A percentile compares a stretch with the other conserved stretches of the same genome.
Conservation (phyloP, 92 coral and sea anemone genomes). For the Phenganax stokvisi region DNA sequence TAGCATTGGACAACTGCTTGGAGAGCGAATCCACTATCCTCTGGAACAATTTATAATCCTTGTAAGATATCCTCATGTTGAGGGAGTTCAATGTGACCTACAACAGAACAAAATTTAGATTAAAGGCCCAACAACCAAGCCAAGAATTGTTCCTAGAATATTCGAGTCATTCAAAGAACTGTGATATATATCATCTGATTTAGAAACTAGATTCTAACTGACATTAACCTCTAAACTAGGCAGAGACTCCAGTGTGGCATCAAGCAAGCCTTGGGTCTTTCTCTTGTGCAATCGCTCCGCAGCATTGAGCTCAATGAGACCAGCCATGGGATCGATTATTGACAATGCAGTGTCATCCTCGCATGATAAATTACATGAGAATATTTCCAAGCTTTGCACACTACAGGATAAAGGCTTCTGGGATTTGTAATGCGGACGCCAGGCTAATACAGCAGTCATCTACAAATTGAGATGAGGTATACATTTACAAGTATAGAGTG, state of each 20-base stretch:
- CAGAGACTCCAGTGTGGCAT: conserved; percentile 69
- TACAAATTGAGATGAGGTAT: conserved; percentile 1
- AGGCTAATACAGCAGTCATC: conserved; percentile 92
- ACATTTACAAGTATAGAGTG: no score
- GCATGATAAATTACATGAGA: conserved; percentile 84
- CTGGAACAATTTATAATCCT: conserved; percentile 85
- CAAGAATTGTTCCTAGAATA: no score
- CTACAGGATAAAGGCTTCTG: conserved; percentile 98
- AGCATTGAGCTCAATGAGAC: conserved; percentile 83
- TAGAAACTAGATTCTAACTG: no score
- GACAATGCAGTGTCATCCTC: conserved; percentile 94
- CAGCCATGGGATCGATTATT: conserved; percentile 90
- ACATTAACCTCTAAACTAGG: conserved; percentile 79
- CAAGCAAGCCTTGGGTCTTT: conserved; percentile 74
- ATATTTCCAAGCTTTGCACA: conserved; percentile 84
- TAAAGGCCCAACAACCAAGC: no score
- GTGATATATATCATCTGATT: no score
- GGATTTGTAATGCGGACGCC: conserved; percentile 96
- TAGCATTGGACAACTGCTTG: conserved; percentile 85
- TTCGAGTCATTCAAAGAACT: no score
- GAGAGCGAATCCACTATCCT: conserved; percentile 85
- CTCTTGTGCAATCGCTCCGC: conserved; percentile 69
- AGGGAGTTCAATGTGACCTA: conserved; percentile 49
- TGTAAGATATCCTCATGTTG: conserved; percentile 93
- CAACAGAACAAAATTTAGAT: no score